phyloP scores from a whole-genome alignment of 2,113 vertebrate genomes.

The Cyprinodon tularosa region DNA sequence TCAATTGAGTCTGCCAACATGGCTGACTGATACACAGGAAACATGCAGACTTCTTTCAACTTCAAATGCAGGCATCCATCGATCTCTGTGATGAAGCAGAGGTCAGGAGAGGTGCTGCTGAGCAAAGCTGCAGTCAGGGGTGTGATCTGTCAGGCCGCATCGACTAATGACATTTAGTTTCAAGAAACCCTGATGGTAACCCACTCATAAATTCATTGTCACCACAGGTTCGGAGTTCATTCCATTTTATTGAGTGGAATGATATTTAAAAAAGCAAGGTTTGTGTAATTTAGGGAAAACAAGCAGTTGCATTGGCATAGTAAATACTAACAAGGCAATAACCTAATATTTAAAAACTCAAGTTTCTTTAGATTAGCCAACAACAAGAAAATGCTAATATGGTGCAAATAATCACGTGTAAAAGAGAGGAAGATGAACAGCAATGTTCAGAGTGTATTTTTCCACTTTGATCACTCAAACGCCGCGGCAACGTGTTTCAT shows the following conservation, averaged over 20 bases:
- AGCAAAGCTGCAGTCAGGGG: neutral
- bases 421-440: neutral
- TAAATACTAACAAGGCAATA: neutral
- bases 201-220: neutral
- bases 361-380: too few species aligned
- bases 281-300: neutral
- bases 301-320: neutral
- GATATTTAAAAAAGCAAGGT: neutral
- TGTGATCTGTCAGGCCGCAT: neutral
- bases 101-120: neutral
- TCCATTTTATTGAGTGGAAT: neutral
- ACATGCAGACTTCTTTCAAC: conserved; percentile 54
- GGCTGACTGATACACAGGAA: conserved; percentile 53
- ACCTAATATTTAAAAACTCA: neutral
- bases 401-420: neutral
- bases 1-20: conserved; percentile 39
- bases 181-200: neutral
- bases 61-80: conserved; percentile 47
- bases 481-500: neutral
- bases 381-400: too few species aligned
- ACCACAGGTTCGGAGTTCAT: neutral
- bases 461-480: neutral
- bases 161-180: neutral
- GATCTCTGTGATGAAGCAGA: conserved; percentile 34
- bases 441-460: neutral